Conservation (phyloP, 2,888 invertebrate genomes). For the Ormyrus nitidulus region DNA sequence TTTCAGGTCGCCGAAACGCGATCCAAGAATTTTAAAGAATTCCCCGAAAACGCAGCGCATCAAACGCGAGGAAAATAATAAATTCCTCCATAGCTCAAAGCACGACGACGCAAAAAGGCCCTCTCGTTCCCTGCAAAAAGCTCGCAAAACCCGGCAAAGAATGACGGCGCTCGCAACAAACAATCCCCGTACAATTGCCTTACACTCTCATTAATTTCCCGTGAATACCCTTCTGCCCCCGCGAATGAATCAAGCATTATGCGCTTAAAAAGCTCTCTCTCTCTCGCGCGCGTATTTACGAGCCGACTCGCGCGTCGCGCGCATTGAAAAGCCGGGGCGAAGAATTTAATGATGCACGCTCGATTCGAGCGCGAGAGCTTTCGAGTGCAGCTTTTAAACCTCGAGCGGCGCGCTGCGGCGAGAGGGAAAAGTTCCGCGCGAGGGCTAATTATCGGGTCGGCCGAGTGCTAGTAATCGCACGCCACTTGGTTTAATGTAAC, state of each 20-base stretch:
- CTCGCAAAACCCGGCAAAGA: too few species aligned
- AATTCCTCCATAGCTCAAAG: neutral
- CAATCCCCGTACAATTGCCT: neutral
- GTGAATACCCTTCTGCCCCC: neutral
- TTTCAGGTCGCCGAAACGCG: too few species aligned
- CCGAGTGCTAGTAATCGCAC: too few species aligned
- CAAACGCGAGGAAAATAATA: too few species aligned
- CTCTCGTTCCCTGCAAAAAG: too few species aligned
- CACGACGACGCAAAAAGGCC: neutral
- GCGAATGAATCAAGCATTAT: neutral
- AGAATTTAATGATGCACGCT: too few species aligned
- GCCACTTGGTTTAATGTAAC: too few species aligned
- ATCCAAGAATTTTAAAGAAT: too few species aligned
- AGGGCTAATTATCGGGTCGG: too few species aligned
- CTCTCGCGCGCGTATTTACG: neutral
- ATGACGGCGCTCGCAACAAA: too few species aligned
- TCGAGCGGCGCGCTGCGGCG: neutral
- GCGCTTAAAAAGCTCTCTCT: slow-evolving; percentile 7
- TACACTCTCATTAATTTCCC: neutral
- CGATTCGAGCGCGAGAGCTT: too few species aligned
- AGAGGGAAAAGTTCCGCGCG: neutral
- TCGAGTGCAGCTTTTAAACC: neutral
- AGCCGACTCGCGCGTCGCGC: neutral
- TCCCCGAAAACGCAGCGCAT: too few species aligned
- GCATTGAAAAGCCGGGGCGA: neutral